Percentiles rank a stretch among this genome's conserved stretches.
Conservation (phyloP, 2,797 vertebrate species). For the Ataeniobius toweri region DNA sequence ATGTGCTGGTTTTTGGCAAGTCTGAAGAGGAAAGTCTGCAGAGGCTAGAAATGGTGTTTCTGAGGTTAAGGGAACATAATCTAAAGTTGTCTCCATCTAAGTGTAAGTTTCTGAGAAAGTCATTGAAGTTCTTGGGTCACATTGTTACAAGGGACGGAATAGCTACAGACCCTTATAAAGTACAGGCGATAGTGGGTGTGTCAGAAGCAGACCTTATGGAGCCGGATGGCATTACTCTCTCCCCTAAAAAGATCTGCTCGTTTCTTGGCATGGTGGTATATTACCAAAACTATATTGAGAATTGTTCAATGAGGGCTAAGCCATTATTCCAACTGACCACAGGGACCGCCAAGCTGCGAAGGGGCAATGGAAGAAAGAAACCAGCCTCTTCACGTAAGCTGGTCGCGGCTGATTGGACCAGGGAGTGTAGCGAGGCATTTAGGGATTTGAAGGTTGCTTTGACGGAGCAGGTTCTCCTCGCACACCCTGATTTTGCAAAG, state of each 20-base stretch:
- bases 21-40: not conserved
- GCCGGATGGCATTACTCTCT: not conserved
- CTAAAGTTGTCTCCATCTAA: not conserved
- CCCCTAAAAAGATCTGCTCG: not conserved
- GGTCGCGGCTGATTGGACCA: not conserved
- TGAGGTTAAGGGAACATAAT: not conserved
- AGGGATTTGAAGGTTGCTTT: not conserved
- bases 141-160: conserved; percentile 16
- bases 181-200: conserved; percentile 11
- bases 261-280: conserved; percentile 15
- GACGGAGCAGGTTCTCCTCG: not conserved
- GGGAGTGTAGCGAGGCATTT: not conserved
- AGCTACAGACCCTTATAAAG: conserved; percentile 27
- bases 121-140: conserved; percentile 7
- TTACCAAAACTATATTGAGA: conserved; percentile 36
- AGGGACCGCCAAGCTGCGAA: not conserved
- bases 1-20: not conserved
- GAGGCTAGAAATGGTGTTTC: conserved; percentile 28
- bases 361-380: not conserved
- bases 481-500: not conserved
- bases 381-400: not conserved
- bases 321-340: conserved; percentile 25
- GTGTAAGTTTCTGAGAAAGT: not conserved
- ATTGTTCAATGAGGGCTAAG: conserved; percentile 15
- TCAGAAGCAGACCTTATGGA: conserved; percentile 18